Percentiles rank a stretch among this genome's conserved stretches.
phyloP scores from a whole-genome alignment of 2,797 vertebrate genomes.

The Varecia variegata region DNA sequence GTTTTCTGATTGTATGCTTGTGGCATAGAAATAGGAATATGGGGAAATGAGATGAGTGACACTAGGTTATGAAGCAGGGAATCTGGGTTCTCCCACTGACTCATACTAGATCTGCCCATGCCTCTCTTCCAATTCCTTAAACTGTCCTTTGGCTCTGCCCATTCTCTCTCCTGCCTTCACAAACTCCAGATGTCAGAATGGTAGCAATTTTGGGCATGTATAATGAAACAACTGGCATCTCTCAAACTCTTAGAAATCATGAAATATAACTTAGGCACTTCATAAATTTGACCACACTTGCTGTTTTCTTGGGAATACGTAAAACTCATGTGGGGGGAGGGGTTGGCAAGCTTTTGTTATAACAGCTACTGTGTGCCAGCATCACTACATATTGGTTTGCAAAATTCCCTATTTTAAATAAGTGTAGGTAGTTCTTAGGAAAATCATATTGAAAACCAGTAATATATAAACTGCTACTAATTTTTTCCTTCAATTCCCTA shows the following conservation, averaged over 20 bases:
- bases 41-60: background rate
- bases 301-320: slow-evolving; percentile 30
- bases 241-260: slow-evolving; percentile 33
- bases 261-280: background rate
- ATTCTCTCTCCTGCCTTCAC: background rate
- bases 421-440: slow-evolving; percentile 19
- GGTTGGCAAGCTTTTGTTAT: background rate
- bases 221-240: slow-evolving; percentile 32
- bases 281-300: slow-evolving; percentile 39
- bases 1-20: background rate
- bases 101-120: background rate
- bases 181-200: background rate
- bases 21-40: background rate
- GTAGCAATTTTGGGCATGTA: background rate
- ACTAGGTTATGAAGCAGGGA: background rate
- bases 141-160: background rate
- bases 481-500: background rate
- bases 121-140: background rate
- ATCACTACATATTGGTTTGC: background rate
- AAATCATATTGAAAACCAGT: background rate
- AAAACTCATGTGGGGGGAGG: background rate
- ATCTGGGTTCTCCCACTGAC: background rate
- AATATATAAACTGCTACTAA: slow-evolving; percentile 6
- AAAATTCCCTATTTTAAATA: slow-evolving; percentile 31
- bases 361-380: background rate